phyloP scores from a whole-genome alignment of 2,888 invertebrate species.

The Polymixis flavicincta region DNA sequence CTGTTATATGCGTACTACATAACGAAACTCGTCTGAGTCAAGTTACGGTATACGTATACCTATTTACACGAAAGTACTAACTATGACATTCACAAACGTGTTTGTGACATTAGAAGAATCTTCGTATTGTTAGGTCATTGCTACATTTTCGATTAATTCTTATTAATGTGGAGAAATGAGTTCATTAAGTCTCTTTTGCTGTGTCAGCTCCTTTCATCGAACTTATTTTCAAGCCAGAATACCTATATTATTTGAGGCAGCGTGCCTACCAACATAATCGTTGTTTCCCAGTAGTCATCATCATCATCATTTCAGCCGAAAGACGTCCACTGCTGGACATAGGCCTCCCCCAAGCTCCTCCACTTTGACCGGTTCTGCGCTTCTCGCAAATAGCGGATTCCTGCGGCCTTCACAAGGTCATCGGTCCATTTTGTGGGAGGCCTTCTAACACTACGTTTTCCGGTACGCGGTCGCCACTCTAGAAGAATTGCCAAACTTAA shows the following conservation, averaged over 20 bases:
- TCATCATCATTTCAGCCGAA: no score
- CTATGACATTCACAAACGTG: constrained; percentile 38
- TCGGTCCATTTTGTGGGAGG: no score
- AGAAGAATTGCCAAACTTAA: no score
- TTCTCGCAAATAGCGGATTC: no score
- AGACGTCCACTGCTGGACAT: no score
- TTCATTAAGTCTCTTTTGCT: background rate
- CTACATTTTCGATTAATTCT: constrained; percentile 1
- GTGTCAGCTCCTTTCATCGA: background rate
- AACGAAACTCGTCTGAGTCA: constrained; percentile 65
- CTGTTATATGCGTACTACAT: constrained; percentile 65
- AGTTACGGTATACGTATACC: constrained; percentile 62
- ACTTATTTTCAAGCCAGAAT: constrained; percentile 1
- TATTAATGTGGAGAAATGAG: background rate
- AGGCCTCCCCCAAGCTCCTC: no score
- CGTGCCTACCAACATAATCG: no score
- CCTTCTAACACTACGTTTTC: no score
- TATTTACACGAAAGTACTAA: constrained; percentile 62
- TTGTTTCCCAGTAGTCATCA: background rate
- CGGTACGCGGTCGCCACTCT: no score
- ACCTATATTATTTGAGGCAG: background rate
- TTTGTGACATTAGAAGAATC: constrained; percentile 28
- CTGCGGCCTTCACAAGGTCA: no score
- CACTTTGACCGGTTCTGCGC: no score
- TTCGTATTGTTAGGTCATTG: constrained; percentile 5